phyloP scores from a whole-genome alignment of 92 coral and sea anemone genomes.

The Muricea muricata region DNA sequence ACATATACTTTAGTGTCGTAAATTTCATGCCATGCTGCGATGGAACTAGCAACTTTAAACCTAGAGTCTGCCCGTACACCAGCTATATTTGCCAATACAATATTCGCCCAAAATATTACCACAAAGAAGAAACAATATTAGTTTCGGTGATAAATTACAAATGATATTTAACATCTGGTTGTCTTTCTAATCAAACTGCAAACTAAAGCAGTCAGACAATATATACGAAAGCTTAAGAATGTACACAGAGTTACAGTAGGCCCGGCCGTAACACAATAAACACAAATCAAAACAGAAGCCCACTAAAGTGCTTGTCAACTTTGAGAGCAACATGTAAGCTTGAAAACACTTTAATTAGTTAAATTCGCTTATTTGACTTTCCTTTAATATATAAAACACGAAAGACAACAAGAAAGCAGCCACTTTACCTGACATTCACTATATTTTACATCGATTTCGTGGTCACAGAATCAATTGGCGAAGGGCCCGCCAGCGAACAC shows the following conservation, averaged over 20 bases:
- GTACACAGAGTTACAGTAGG: background rate
- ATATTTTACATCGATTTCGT: background rate
- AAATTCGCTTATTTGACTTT: background rate
- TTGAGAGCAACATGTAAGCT: background rate
- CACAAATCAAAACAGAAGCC: background rate
- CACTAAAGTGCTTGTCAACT: background rate
- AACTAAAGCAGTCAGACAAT: background rate
- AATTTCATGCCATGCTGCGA: too few species aligned
- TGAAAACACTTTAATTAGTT: background rate
- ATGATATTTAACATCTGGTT: background rate
- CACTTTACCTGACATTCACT: background rate
- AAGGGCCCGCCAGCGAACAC: too few species aligned
- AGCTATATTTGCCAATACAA: background rate
- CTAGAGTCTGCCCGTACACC: too few species aligned
- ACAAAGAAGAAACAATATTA: background rate
- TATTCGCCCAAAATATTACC: background rate
- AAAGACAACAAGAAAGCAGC: background rate
- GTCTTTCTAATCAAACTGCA: background rate
- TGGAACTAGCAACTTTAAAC: too few species aligned
- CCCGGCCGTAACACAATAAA: too few species aligned
- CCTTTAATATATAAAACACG: background rate
- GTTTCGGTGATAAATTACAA: slow-evolving; percentile 4
- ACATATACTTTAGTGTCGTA: background rate
- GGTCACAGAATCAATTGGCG: too few species aligned
- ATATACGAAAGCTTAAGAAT: background rate